phyloP scores from a whole-genome alignment of 2,797 vertebrate species.

The Falco peregrinus region DNA sequence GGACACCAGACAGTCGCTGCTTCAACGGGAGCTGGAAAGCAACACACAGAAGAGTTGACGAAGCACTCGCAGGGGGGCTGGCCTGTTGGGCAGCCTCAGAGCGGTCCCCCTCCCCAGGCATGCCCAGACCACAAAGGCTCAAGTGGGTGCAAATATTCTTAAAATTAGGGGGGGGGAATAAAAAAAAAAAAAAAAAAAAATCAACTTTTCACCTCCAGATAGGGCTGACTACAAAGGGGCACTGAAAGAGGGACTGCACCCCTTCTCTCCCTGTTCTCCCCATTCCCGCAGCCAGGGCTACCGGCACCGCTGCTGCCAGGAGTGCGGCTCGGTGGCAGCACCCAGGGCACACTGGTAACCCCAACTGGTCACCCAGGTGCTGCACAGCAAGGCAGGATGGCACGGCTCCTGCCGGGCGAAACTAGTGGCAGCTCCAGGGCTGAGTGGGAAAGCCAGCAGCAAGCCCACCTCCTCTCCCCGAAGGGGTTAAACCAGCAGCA shows the following conservation, averaged over 20 bases:
- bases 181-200: not conserved
- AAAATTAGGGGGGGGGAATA: not conserved
- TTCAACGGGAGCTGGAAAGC: not conserved
- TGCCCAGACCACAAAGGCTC: not conserved
- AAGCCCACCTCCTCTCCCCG: not conserved
- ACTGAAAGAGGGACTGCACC: not conserved
- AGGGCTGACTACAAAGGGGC: not conserved
- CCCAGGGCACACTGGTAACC: not conserved
- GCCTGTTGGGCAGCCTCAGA: not conserved
- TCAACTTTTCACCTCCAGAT: not conserved
- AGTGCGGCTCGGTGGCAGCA: not conserved
- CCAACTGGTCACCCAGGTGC: not conserved
- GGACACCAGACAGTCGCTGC: not conserved
- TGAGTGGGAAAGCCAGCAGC: not conserved
- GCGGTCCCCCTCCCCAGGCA: not conserved
- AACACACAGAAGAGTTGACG: not conserved
- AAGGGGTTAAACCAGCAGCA: not conserved
- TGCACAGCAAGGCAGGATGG: not conserved
- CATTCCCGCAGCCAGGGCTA: not conserved
- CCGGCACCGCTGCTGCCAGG: rapidly evolving
- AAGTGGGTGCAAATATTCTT: not conserved
- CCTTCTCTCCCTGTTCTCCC: not conserved
- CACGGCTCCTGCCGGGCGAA: not conserved
- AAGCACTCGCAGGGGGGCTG: rapidly evolving
- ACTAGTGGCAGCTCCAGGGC: not conserved